Evolutionary conservation across 2,113 vertebrate genomes (phyloP).

Genomic region (Thryonomys swinderianus): DNA sequence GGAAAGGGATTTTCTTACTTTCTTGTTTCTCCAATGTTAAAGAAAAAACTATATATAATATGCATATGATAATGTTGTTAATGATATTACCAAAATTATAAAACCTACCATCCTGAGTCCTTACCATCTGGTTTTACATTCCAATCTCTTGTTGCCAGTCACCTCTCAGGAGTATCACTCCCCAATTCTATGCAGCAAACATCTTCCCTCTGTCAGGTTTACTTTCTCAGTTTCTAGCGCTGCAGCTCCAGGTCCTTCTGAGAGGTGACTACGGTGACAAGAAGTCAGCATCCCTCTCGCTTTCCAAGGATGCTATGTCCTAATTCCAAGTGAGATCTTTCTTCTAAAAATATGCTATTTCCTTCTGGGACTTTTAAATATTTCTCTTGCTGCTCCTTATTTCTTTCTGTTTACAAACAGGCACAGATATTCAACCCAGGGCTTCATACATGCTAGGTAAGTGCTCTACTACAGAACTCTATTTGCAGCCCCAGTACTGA

Average conservation of each 20-base stretch:
- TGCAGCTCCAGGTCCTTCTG: neutral
- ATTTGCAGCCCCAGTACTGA: neutral
- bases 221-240: conserved; percentile 2
- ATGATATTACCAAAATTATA: conserved; percentile 1
- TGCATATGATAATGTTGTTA: neutral
- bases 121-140: neutral
- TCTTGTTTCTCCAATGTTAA: neutral
- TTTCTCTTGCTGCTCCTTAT: neutral
- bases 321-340: neutral
- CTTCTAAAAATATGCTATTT: neutral
- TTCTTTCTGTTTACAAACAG: neutral
- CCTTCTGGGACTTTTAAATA: neutral
- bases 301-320: neutral
- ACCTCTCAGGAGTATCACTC: neutral
- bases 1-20: neutral
- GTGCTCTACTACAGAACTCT: neutral
- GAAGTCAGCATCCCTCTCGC: neutral
- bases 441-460: neutral
- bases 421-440: neutral
- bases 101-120: neutral
- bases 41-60: neutral
- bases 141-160: neutral
- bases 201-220: conserved; percentile 17
- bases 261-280: neutral
- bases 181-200: neutral